Conservation (phyloP, 2,888 invertebrate species). For the Bugula neritina region DNA sequence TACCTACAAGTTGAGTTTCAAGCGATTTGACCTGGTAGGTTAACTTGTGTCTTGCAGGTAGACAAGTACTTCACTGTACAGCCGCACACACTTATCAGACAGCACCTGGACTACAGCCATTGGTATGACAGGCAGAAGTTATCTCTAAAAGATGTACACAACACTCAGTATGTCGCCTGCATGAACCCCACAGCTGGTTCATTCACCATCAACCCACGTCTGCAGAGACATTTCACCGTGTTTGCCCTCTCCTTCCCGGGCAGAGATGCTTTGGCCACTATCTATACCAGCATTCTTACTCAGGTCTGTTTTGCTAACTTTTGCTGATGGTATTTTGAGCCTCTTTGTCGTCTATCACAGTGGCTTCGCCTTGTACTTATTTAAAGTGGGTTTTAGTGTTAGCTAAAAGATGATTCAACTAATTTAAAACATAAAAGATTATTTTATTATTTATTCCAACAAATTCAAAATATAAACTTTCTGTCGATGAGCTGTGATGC, state of each 20-base stretch:
- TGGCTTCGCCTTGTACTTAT: no score
- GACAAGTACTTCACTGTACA: slow-evolving; percentile 92
- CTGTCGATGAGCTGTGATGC: no score
- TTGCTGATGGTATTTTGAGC: background rate
- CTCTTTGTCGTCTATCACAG: background rate
- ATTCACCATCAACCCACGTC: slow-evolving; percentile 88
- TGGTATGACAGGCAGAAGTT: slow-evolving; percentile 92
- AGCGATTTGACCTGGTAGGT: no score
- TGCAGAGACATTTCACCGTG: slow-evolving; percentile 58
- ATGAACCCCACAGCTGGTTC: slow-evolving; percentile 98
- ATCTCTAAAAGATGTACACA: slow-evolving; percentile 85
- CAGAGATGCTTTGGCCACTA: slow-evolving; percentile 73
- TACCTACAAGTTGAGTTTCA: no score
- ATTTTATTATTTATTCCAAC: no score
- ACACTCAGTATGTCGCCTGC: slow-evolving; percentile 91
- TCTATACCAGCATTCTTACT: slow-evolving; percentile 76
- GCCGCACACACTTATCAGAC: slow-evolving; percentile 88
- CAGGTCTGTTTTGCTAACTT: slow-evolving; percentile 55
- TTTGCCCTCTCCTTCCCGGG: slow-evolving; percentile 70
- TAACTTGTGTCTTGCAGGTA: slow-evolving; percentile 60
- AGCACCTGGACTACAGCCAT: slow-evolving; percentile 90
- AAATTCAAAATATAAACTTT: no score
- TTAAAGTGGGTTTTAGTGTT: no score
- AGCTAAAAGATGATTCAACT: no score
- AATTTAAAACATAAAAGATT: no score